These are phyloP conservation scores for Hypotaenidia okinawae DNA, from an alignment of 2,797 vertebrate genomes.

Conservation along the genomic window DNA sequence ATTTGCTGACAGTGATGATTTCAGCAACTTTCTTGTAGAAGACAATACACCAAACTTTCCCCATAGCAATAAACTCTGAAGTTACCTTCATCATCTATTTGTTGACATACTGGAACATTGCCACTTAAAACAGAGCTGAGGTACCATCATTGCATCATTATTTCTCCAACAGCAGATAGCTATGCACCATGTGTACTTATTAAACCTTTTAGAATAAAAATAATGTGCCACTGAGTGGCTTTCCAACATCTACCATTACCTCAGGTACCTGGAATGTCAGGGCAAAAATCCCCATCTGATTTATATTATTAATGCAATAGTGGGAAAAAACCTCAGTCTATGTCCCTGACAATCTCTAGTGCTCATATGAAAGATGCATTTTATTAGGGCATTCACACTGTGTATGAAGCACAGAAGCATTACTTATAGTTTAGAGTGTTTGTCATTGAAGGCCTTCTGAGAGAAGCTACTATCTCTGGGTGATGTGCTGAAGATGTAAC, in stretches of 20 bases:
- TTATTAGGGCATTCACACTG: constrained; percentile 79
- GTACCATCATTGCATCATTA: constrained; percentile 37
- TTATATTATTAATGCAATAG: constrained; percentile 88
- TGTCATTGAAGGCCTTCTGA: background rate
- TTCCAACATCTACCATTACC: constrained; percentile 82
- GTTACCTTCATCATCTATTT: constrained; percentile 59
- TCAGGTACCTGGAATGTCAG: constrained; percentile 90
- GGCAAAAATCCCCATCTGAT: constrained; percentile 85
- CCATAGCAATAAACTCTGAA: constrained; percentile 36
- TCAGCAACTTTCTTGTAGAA: constrained; percentile 36
- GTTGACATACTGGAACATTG: constrained; percentile 49
- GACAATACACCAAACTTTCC: constrained; percentile 46
- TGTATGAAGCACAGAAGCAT: constrained; percentile 48
- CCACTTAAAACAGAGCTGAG: constrained; percentile 59
- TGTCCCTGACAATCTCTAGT: constrained; percentile 78
- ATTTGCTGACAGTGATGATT: constrained; percentile 46
- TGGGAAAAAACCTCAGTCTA: constrained; percentile 83
- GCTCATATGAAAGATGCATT: constrained; percentile 83
- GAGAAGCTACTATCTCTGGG: background rate
- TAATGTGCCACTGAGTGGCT: constrained; percentile 76
- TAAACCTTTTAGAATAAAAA: constrained; percentile 67
- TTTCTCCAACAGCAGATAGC: constrained; percentile 48
- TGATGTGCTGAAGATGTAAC: background rate
- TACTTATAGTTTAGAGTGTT: background rate
- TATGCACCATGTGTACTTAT: constrained; percentile 3